Percentiles rank a stretch among this genome's conserved stretches.
Conservation (phyloP, 1,140 invertebrate genomes). For the Diabrotica virgifera region DNA sequence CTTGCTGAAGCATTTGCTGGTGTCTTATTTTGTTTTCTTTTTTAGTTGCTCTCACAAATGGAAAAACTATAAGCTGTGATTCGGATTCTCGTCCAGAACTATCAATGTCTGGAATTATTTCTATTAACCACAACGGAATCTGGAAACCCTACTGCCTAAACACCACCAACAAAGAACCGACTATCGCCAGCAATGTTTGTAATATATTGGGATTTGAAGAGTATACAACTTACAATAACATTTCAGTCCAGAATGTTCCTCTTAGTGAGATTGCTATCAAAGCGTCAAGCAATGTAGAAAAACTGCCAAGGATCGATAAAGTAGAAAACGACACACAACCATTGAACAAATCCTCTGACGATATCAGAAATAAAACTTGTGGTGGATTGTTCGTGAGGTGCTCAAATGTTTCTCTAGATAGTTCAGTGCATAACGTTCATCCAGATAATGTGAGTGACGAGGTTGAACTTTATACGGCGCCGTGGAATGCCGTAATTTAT, state of each 20-base stretch:
- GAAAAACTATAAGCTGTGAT: slow-evolving; percentile 56
- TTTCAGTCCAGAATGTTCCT: slow-evolving; percentile 28
- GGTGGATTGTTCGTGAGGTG: slow-evolving; percentile 46
- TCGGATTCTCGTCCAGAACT: slow-evolving; percentile 57
- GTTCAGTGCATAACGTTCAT: slow-evolving; percentile 17
- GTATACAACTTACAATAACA: slow-evolving; percentile 36
- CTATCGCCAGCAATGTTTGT: slow-evolving; percentile 54
- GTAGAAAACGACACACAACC: neutral
- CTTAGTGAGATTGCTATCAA: slow-evolving; percentile 15
- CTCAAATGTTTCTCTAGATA: slow-evolving; percentile 30
- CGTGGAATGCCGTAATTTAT: slow-evolving; percentile 69
- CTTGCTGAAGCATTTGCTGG: no score
- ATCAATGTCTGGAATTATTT: slow-evolving; percentile 58
- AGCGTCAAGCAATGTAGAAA: neutral
- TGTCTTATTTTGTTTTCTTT: slow-evolving; percentile 9
- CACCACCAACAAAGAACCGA: slow-evolving; percentile 37
- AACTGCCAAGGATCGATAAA: no score
- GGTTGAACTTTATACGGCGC: slow-evolving; percentile 51
- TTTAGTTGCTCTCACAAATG: slow-evolving; percentile 54
- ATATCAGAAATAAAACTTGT: slow-evolving; percentile 25
- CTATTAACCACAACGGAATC: slow-evolving; percentile 52
- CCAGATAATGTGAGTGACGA: slow-evolving; percentile 23
- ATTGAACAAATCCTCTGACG: no score
- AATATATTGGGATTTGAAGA: slow-evolving; percentile 61
- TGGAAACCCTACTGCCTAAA: slow-evolving; percentile 63